Conservation (phyloP, 2,113 vertebrate genomes). For the Oryzias melastigma region DNA sequence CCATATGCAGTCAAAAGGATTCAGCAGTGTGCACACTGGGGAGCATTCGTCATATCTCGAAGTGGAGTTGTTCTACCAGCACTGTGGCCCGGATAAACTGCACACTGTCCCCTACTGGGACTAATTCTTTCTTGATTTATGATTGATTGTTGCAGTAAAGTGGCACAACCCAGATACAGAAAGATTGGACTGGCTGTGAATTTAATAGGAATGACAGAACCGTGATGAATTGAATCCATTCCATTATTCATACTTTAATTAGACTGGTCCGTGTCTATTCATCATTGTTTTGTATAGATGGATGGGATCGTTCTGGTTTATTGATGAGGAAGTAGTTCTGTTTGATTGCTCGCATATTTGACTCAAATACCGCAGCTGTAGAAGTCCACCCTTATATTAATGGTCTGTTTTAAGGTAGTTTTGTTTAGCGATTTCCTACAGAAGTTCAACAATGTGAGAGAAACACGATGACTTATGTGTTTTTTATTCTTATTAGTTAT, state of each 20-base stretch:
- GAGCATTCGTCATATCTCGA: conserved; percentile 19
- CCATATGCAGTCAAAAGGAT: conserved; percentile 14
- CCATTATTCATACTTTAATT: conserved; percentile 75
- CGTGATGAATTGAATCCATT: conserved; percentile 71
- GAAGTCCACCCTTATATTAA: conserved; percentile 40
- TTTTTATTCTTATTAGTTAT: too few relatives aligned
- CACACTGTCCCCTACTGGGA: conserved; percentile 37
- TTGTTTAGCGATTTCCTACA: conserved; percentile 21
- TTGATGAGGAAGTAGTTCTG: conserved; percentile 71
- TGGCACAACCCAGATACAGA: conserved; percentile 53
- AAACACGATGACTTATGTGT: too few relatives aligned
- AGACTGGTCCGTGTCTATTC: conserved; percentile 63
- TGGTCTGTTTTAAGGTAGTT: conserved; percentile 24
- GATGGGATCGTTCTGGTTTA: conserved; percentile 62
- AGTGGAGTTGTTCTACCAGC: conserved; percentile 29
- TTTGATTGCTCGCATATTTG: conserved; percentile 72
- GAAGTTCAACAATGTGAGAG: too few relatives aligned
- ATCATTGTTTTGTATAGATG: conserved; percentile 60
- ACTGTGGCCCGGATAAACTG: conserved; percentile 51
- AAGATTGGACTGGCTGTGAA: conserved; percentile 53
- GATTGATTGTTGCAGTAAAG: conserved; percentile 63
- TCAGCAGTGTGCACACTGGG: conserved; percentile 15
- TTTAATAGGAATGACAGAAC: conserved; percentile 58
- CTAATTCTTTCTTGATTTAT: conserved; percentile 51
- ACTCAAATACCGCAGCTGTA: conserved; percentile 55